Evolutionary conservation across 2,888 invertebrate genomes (phyloP).

Genomic region (Terebella lapidaria): DNA sequence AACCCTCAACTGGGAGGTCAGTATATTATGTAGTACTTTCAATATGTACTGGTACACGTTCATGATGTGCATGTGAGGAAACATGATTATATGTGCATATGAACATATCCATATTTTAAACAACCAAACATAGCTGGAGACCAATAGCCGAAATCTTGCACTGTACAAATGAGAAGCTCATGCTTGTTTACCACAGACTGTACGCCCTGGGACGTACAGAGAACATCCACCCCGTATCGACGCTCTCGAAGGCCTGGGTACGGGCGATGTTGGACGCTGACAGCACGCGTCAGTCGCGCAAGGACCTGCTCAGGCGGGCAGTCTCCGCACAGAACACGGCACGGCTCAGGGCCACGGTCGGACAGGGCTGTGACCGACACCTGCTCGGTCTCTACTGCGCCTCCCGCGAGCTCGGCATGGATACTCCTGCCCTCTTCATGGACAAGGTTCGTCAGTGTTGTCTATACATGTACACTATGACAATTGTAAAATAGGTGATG

Average conservation of each 20-base stretch:
- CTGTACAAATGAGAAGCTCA: too few species aligned
- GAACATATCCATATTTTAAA: too few species aligned
- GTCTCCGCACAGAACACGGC: constrained; percentile 31
- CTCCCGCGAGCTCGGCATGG: constrained; percentile 32
- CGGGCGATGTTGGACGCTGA: constrained; percentile 33
- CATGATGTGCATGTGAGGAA: neutral
- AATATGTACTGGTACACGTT: neutral
- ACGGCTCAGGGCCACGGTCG: constrained; percentile 34
- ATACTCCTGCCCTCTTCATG: constrained; percentile 31
- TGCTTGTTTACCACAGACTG: constrained; percentile 8
- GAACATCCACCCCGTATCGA: constrained; percentile 61
- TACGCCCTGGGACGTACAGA: constrained; percentile 58
- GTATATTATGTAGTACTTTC: too few species aligned
- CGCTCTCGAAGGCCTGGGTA: constrained; percentile 50
- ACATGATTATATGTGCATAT: too few species aligned
- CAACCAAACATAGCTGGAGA: too few species aligned
- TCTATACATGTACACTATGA: too few species aligned
- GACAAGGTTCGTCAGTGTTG: constrained; percentile 29
- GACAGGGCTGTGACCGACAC: constrained; percentile 59
- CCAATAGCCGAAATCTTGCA: too few species aligned
- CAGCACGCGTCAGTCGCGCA: constrained; percentile 27
- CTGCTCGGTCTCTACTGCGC: constrained; percentile 55
- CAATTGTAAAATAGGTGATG: neutral
- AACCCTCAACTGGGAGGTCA: constrained; percentile 37
- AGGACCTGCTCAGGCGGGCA: constrained; percentile 29